Conservation (phyloP, 2,888 invertebrate species). For the Antheraea assamensis region DNA sequence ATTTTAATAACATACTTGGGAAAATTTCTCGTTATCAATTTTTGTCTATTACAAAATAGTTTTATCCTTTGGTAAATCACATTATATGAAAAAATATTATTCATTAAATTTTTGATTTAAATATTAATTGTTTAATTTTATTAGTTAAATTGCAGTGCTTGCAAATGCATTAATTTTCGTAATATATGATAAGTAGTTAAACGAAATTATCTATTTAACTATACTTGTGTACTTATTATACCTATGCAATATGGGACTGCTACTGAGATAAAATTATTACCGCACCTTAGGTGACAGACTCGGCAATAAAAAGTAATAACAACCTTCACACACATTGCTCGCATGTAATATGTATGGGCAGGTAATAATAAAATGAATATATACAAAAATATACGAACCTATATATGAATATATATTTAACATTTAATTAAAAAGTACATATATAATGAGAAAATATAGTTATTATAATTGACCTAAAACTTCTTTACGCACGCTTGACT, state of each 20-base stretch:
- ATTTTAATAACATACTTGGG: too few species aligned
- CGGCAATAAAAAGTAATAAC: neutral
- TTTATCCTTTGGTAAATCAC: too few species aligned
- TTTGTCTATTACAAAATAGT: too few species aligned
- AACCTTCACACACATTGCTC: too few species aligned
- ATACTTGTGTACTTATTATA: neutral
- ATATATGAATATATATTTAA: neutral
- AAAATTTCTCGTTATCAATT: too few species aligned
- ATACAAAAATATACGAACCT: slow-evolving; percentile 2
- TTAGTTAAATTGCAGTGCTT: too few species aligned
- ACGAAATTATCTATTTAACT: neutral
- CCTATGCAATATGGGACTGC: neutral
- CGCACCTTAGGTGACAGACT: neutral
- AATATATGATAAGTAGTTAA: neutral
- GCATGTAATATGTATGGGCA: neutral
- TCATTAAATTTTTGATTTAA: too few species aligned
- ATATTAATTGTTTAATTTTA: too few species aligned
- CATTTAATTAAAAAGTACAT: neutral
- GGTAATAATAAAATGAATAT: neutral
- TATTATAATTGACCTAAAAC: too few species aligned
- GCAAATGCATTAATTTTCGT: neutral
- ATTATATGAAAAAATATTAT: too few species aligned
- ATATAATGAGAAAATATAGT: neutral
- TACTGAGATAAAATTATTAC: neutral
- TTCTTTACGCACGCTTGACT: too few species aligned